Conservation (phyloP, 1,140 invertebrate species). For the Atta cephalotes region DNA sequence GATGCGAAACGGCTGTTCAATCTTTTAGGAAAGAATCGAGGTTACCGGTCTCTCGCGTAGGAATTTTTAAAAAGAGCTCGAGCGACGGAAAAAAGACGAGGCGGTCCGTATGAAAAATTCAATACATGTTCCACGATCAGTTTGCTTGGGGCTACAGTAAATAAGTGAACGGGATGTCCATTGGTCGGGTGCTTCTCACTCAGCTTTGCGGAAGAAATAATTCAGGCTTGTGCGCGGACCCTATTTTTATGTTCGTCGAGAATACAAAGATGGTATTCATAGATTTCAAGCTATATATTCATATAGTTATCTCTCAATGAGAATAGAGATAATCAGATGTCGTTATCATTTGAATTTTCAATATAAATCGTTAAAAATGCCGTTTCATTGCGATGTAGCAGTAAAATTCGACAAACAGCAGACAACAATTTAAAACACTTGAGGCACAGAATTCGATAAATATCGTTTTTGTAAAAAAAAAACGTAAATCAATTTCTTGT, state of each 20-base stretch:
- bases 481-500: too few relatives aligned
- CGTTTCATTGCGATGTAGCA: background rate
- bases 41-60: conserved; percentile 39
- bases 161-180: conserved; percentile 67
- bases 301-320: conserved; percentile 64
- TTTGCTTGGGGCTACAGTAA: conserved; percentile 62
- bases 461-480: too few relatives aligned
- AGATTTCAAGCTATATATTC: conserved; percentile 38
- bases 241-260: conserved; percentile 67
- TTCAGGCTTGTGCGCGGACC: conserved; percentile 51
- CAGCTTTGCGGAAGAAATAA: conserved; percentile 66
- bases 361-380: background rate
- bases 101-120: conserved; percentile 68
- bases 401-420: background rate
- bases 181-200: conserved; percentile 64
- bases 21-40: conserved; percentile 69
- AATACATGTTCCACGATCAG: conserved; percentile 69
- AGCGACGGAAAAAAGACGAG: conserved; percentile 23
- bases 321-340: background rate
- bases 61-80: conserved; percentile 57
- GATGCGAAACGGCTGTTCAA: conserved; percentile 61
- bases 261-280: conserved; percentile 69
- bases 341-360: background rate
- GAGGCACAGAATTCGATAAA: background rate
- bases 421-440: background rate